These are phyloP conservation scores for Delphinapterus leucas DNA, from an alignment of 2,113 vertebrate genomes.

Conservation along the genomic window DNA sequence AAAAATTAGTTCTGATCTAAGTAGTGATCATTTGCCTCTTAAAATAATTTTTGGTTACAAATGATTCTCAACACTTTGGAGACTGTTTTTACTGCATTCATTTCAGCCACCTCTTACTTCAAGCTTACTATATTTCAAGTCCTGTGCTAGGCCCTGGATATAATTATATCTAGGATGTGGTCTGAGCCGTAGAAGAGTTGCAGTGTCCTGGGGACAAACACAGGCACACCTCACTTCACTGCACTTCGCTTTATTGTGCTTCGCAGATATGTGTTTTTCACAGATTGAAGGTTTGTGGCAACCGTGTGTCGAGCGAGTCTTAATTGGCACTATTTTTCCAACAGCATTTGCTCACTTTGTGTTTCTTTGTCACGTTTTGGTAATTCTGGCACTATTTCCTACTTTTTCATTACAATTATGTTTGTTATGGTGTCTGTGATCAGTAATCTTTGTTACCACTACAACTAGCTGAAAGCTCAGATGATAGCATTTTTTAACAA, in stretches of 20 bases:
- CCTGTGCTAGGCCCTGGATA: neutral
- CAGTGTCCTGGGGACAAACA: neutral
- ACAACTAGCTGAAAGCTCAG: neutral
- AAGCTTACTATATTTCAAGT: neutral
- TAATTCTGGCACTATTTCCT: neutral
- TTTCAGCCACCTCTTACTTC: neutral
- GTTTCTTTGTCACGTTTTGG: neutral
- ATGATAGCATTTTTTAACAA: neutral
- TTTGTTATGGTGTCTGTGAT: neutral
- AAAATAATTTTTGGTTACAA: neutral
- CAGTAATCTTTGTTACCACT: neutral
- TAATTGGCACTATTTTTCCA: neutral
- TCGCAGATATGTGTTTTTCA: neutral
- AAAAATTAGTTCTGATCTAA: neutral
- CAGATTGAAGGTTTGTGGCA: neutral
- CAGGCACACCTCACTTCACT: neutral
- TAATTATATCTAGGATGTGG: neutral
- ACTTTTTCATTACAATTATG: neutral
- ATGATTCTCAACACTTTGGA: neutral
- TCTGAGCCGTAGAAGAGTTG: neutral
- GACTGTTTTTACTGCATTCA: neutral
- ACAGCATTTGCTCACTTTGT: neutral
- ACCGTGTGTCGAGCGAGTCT: neutral
- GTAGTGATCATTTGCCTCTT: neutral
- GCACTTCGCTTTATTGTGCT: neutral